These are phyloP conservation scores for Epicampocera succincta DNA, from an alignment of 2,888 invertebrate species.

Conservation along the genomic window DNA sequence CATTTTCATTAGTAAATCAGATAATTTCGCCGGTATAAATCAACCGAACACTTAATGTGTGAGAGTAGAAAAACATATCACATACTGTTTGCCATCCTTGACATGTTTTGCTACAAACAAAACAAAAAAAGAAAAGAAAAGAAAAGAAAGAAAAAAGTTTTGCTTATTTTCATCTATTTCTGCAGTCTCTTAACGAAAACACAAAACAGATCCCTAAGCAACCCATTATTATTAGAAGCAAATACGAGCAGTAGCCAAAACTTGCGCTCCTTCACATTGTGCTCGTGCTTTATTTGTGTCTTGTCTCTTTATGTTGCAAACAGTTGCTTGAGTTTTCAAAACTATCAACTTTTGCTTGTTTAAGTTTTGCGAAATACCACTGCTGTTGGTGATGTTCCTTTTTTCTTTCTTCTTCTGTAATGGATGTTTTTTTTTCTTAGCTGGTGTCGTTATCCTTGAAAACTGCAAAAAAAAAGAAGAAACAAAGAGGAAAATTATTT, in stretches of 20 bases:
- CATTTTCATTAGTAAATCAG: constrained; percentile 57
- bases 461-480: constrained; percentile 8
- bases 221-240: constrained; percentile 61
- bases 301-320: constrained; percentile 56
- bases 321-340: constrained; percentile 43
- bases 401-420: background rate
- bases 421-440: constrained; percentile 1
- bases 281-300: constrained; percentile 45
- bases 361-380: constrained; percentile 25
- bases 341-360: constrained; percentile 43
- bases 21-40: constrained; percentile 57
- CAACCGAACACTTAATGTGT: constrained; percentile 60
- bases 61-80: constrained; percentile 53
- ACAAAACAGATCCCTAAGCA: constrained; percentile 64
- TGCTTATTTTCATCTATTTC: background rate
- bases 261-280: constrained; percentile 28
- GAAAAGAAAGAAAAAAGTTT: no score
- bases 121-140: no score
- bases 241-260: constrained; percentile 22
- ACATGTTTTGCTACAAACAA: constrained; percentile 61
- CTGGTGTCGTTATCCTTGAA: constrained; percentile 60
- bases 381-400: background rate
- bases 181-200: constrained; percentile 23
- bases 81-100: constrained; percentile 59
- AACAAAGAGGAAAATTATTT: no score